These are phyloP conservation scores for Poecilia picta DNA, from an alignment of 2,797 vertebrate species.

Conservation along the genomic window DNA sequence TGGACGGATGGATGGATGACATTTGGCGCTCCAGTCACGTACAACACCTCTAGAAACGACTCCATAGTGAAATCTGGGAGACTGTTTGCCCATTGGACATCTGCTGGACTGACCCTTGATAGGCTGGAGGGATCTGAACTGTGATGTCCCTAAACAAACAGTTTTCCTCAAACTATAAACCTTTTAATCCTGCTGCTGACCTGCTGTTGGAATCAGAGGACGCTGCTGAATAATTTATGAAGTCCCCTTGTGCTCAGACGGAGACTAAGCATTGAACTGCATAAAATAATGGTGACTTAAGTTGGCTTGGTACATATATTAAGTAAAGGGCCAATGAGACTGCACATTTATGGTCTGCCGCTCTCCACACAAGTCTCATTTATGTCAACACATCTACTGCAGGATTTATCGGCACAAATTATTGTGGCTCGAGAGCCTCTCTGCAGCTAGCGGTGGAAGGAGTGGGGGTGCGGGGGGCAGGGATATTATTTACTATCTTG, in stretches of 20 bases:
- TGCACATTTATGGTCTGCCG: slow-evolving; percentile 33
- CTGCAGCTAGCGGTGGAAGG: not conserved
- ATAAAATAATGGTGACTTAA: slow-evolving; percentile 63
- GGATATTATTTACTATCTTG: not conserved
- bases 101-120: slow-evolving; percentile 59
- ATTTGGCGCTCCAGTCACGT: not conserved
- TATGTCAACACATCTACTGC: slow-evolving; percentile 23
- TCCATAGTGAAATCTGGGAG: not conserved
- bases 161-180: slow-evolving; percentile 33
- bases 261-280: slow-evolving; percentile 37
- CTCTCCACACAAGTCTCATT: slow-evolving; percentile 25
- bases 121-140: slow-evolving; percentile 51
- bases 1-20: not conserved
- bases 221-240: slow-evolving; percentile 65
- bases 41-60: not conserved
- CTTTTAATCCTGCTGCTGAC: slow-evolving; percentile 61
- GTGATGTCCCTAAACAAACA: slow-evolving; percentile 51
- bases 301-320: slow-evolving; percentile 39
- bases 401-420: slow-evolving; percentile 21
- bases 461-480: not conserved
- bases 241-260: slow-evolving; percentile 39
- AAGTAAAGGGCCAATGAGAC: slow-evolving; percentile 34
- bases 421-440: not conserved
- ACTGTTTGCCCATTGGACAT: slow-evolving; percentile 4
- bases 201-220: slow-evolving; percentile 56